A percentile compares a stretch with the other conserved stretches of the same genome.
These are phyloP conservation scores for Amitus sp. DNA, from an alignment of 2,888 invertebrate species.

Conservation along the genomic window DNA sequence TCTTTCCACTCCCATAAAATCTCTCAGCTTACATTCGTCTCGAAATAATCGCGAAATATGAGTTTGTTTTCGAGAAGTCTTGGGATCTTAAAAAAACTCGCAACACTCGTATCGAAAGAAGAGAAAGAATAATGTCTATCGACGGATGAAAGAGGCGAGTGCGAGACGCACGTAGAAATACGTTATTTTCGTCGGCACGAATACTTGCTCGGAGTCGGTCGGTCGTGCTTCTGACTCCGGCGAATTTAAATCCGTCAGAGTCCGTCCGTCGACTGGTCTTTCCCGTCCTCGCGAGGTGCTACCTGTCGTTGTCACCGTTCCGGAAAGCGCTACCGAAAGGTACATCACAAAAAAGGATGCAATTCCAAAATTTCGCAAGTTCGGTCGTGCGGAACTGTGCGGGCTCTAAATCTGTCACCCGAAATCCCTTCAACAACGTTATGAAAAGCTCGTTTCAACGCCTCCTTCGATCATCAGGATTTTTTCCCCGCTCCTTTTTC, in stretches of 20 bases:
- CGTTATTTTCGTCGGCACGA: conserved; percentile 65
- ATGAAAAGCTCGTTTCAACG: conserved; percentile 4
- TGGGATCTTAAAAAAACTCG: background rate
- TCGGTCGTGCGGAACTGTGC: conserved; percentile 7
- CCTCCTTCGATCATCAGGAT: conserved; percentile 2
- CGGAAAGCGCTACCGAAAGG: conserved; percentile 17
- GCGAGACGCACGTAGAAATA: conserved; percentile 55
- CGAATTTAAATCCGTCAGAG: conserved; percentile 50
- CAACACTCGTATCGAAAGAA: conserved; percentile 5
- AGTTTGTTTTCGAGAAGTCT: background rate
- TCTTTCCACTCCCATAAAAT: too few species aligned
- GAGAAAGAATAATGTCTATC: conserved; percentile 17
- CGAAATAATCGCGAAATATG: too few species aligned
- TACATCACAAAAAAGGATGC: conserved; percentile 15
- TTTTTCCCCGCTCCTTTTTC: conserved; percentile 1
- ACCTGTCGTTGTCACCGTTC: conserved; percentile 26
- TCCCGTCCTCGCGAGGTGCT: conserved; percentile 34
- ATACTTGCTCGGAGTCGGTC: conserved; percentile 53
- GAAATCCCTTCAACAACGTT: conserved; percentile 34
- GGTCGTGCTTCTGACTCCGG: conserved; percentile 49
- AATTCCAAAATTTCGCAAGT: background rate
- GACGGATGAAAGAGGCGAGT: conserved; percentile 24
- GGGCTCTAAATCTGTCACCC: conserved; percentile 26
- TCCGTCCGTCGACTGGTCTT: conserved; percentile 44
- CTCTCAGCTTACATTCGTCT: too few species aligned